Base-by-base conservation (phyloP, 2,113 vertebrate species). In the Mystacornis crossleyi region DNA sequence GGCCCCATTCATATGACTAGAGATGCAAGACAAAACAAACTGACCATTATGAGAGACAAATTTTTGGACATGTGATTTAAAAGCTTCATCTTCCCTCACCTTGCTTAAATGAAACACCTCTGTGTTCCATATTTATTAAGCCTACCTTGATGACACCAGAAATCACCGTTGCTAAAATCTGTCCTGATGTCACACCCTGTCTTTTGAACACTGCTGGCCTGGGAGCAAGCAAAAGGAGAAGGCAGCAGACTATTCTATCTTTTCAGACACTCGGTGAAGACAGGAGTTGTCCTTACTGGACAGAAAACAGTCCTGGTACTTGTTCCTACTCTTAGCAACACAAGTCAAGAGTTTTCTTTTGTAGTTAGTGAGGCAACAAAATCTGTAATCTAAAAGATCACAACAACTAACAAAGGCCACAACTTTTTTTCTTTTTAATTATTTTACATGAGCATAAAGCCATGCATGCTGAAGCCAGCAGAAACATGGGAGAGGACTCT, bases 351-450 rank as follows among this genome's bases (percentile, higher is more conserved):
- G 14, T n/a, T 58, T 36, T 36, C 29, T 90, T 48, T 14, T 14
- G 5, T 26, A 78, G 24, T 9, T 70, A 61, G 5, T n/a, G 18
- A 81, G 14, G 19, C 42, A 86, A 55, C 8, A 51, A 51, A 75
- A 93, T 8, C 12, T 1, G 3, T 24, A 13, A 50, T 25, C 62
- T 55, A 9, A 18, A 85, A 87, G 33, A 74, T 53, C 31, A 66
- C 36, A 51, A 61, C 3, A 75, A 57, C 7, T 53, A 69, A 79
- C 0, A 0, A 42, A 47, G 7, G 3, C 7, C 11, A 48, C 4
- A 15, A 33, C 2, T 13, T 42, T 9, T 36, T 47, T 17, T n/a
- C 21, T 38, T 20, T 16, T 7, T 38, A 38, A 38, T 8, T 45
- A 12, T 21, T 28, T 65, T 26, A 33, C 14, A 51, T 18, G 10